phyloP scores from a whole-genome alignment of 2,797 vertebrate species.

The Ambastaia sidthimunki region DNA sequence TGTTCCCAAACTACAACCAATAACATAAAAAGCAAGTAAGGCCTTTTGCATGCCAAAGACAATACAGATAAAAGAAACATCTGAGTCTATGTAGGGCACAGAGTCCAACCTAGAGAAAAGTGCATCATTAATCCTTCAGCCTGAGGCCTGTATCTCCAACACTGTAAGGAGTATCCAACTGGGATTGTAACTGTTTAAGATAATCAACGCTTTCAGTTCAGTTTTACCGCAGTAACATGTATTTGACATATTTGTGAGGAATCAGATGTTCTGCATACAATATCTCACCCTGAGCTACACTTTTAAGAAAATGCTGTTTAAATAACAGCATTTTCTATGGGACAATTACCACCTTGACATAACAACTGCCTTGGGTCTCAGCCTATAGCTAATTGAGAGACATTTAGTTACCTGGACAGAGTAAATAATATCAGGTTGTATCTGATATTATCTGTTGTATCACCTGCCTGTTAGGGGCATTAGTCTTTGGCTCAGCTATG shows the following conservation, averaged over 20 bases:
- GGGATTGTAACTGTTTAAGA: not conserved
- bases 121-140: not conserved
- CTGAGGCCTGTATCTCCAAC: not conserved
- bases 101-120: not conserved
- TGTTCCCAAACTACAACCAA: slow-evolving; percentile 10
- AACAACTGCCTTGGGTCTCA: not conserved
- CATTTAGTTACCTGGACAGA: not conserved
- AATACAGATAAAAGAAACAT: not conserved
- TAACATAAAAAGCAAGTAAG: slow-evolving; percentile 1
- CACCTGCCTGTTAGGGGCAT: not conserved
- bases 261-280: not conserved
- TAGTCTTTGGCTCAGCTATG: not conserved
- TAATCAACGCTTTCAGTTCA: slow-evolving; percentile 8
- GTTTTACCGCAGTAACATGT: not conserved
- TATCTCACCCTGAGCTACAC: not conserved
- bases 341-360: not conserved
- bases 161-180: not conserved
- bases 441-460: not conserved
- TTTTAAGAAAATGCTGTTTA: not conserved
- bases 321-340: not conserved
- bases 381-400: not conserved
- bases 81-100: not conserved
- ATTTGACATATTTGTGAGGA: not conserved
- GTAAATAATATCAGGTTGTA: not conserved
- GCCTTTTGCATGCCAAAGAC: slow-evolving; percentile 16